A percentile compares a stretch with the other conserved stretches of the same genome.
phyloP scores from a whole-genome alignment of 2,797 vertebrate species.

The Potorous gilbertii region DNA sequence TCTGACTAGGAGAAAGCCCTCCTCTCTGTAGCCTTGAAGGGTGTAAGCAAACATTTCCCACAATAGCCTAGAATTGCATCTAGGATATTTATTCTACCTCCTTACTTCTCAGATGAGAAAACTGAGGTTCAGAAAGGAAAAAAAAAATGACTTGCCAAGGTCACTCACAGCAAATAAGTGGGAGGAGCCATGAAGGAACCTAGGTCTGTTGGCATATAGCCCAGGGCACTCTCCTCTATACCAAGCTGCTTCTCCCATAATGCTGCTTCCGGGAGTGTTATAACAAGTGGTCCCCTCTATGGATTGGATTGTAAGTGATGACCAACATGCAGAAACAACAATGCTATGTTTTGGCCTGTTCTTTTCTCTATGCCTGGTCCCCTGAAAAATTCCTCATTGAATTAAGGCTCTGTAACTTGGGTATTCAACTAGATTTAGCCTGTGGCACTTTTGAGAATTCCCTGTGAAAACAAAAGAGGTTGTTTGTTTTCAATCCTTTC shows the following conservation, averaged over 20 bases:
- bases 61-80: not conserved
- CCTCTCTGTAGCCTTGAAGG: not conserved
- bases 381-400: not conserved
- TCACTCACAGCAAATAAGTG: not conserved
- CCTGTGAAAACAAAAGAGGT: not conserved
- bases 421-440: conserved; percentile 7
- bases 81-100: not conserved
- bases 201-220: not conserved
- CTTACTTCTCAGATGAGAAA: not conserved
- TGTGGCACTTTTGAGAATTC: conserved; percentile 4
- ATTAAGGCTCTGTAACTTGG: conserved; percentile 11
- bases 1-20: not conserved
- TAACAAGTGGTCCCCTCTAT: not conserved
- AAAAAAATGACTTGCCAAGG: not conserved
- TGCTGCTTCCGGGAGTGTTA: conserved; percentile 12
- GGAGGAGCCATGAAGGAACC: not conserved
- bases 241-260: not conserved
- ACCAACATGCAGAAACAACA: not conserved
- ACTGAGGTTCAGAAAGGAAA: not conserved
- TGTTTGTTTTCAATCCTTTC: conserved; percentile 30
- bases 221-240: not conserved
- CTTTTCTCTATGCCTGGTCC: not conserved
- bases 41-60: not conserved
- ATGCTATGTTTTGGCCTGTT: conserved; percentile 9
- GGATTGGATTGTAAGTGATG: conserved; percentile 26